Base-by-base conservation (phyloP, 2,888 invertebrate genomes). In the Alsophila aescularia region DNA sequence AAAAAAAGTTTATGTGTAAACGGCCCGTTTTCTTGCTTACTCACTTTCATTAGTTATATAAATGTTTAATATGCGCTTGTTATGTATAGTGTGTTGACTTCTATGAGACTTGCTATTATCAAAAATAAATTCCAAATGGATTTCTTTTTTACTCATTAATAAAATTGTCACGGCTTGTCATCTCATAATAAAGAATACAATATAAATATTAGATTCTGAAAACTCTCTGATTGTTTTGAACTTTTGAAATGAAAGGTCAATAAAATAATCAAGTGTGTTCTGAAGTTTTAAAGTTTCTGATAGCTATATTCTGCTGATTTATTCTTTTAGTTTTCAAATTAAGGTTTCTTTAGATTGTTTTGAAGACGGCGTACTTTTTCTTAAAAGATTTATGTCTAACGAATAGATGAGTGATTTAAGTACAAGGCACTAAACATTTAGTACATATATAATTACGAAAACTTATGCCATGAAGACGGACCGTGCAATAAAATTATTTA, bases 141-240 rank as follows among this genome's bases (percentile, higher is more conserved):
- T 18, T 18, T 18, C 18, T 4, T 24, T 24, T 5, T 24, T 5
- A 2, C 8, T 24, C 7, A 29, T 29, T 10, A 9, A 29, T 29
- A 29, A 29, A n/a, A n/a, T 1, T 29, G 29, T 29, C 29, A 29
- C 29, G n/a, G 10, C 10, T 2, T 27, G 9, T 29, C 8, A 1
- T 29, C 43, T 34, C 32, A 39, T 37, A 51, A 44, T 40, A 44
- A 44, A 16, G 10, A 2, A 13, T 16, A n/a, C 45, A 40, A 44
- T 45, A 29, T 35, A 34, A 50, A 49, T 39, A 44, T 24, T 7
- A 16, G 39, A 40, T 34, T n/a, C 39, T 18, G 39, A 16, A 40
- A 40, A 44, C 45, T 27, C 15, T 13, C 27, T 44, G 52, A 52
- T 45, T 52, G 52, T 41, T 45, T 52, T 52, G 29, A 52, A 39